Conservation (phyloP, 2,888 invertebrate species). For the Cynaeus angustus region DNA sequence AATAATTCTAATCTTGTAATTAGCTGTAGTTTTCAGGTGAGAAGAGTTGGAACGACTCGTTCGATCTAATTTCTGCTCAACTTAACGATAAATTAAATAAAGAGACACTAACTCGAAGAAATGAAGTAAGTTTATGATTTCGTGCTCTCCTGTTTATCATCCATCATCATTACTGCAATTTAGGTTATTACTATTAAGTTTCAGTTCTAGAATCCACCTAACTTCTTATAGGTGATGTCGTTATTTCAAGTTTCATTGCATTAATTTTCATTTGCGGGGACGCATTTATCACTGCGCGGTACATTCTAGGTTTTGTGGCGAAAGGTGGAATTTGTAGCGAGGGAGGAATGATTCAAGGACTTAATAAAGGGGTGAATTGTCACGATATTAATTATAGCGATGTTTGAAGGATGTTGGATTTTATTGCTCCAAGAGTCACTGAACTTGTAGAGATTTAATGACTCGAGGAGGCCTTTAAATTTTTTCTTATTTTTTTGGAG, state of each 20-base stretch:
- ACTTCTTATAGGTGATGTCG: constrained; percentile 64
- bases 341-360: constrained; percentile 2
- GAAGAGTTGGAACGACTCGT: neutral
- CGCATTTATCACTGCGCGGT: constrained; percentile 36
- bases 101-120: constrained; percentile 49
- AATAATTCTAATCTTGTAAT: neutral
- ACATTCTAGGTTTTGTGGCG: neutral
- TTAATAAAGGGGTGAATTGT: constrained; percentile 3
- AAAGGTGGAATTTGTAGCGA: constrained; percentile 6
- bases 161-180: constrained; percentile 66
- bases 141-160: constrained; percentile 59
- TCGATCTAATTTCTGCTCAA: constrained; percentile 15
- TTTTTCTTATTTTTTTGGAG: too few species aligned
- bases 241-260: constrained; percentile 66
- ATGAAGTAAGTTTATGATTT: constrained; percentile 55
- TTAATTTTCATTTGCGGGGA: constrained; percentile 64
- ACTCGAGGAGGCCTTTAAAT: too few species aligned
- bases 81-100: constrained; percentile 39
- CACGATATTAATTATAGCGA: neutral
- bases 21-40: neutral
- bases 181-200: constrained; percentile 61
- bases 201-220: constrained; percentile 62
- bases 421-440: too few species aligned
- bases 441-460: too few species aligned
- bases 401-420: neutral